Conservation (phyloP, 2,888 invertebrate species). For the Tenthredo scrophulariae region DNA sequence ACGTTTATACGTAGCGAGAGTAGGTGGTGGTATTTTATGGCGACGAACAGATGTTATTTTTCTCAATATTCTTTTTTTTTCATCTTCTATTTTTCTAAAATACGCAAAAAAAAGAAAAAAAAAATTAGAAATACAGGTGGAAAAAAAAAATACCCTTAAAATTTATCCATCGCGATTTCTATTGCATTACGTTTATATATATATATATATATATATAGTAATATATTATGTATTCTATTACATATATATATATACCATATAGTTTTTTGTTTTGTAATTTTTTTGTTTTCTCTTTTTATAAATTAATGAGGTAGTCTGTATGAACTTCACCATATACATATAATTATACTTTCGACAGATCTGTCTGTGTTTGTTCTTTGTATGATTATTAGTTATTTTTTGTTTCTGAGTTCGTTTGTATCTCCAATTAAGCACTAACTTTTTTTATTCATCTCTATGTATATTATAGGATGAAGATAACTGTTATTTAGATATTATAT, state of each 20-base stretch:
- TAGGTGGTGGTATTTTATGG: background rate
- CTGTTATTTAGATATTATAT: background rate
- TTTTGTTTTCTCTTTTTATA: constrained; percentile 54
- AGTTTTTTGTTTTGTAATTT: constrained; percentile 39
- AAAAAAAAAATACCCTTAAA: background rate
- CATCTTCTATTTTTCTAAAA: background rate
- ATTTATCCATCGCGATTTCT: background rate
- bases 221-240: background rate
- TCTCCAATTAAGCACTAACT: background rate
- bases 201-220: background rate
- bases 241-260: background rate
- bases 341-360: constrained; percentile 38
- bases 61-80: background rate
- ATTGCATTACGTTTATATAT: constrained; percentile 11
- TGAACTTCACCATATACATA: constrained; percentile 13
- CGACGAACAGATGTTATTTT: background rate
- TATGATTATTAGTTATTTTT: background rate
- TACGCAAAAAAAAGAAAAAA: background rate
- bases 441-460: background rate
- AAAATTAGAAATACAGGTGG: background rate
- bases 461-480: background rate
- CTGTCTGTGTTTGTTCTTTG: constrained; percentile 30
- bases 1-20: background rate
- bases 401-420: background rate
- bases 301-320: constrained; percentile 49